Evolutionary conservation across 2,113 vertebrate genomes (phyloP).

Genomic region (Leuciscus idus): DNA sequence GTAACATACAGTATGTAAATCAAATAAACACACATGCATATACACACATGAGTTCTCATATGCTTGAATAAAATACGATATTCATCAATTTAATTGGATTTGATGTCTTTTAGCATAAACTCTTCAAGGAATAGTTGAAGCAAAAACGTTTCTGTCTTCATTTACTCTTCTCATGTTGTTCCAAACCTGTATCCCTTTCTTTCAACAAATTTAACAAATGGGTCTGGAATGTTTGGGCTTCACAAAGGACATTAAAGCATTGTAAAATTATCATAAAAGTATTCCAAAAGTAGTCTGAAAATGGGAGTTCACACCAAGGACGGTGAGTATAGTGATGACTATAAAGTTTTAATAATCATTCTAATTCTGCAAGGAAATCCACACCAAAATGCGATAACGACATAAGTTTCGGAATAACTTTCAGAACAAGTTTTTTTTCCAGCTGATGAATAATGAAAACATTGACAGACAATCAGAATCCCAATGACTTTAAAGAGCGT

Average conservation of each 20-base stretch:
- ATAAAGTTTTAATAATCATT: not conserved
- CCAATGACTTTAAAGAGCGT: not conserved
- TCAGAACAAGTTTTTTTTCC: not conserved
- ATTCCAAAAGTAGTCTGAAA: not conserved
- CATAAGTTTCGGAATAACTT: not conserved
- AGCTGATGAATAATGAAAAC: not conserved
- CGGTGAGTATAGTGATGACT: not conserved
- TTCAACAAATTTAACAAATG: not conserved
- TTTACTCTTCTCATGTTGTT: not conserved
- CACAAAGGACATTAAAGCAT: not conserved
- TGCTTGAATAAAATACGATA: not conserved
- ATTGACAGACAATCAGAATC: not conserved
- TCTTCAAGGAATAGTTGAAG: not conserved
- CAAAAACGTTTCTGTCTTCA: not conserved
- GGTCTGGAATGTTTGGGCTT: not conserved
- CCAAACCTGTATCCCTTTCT: not conserved
- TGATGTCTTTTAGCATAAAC: not conserved
- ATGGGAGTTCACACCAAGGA: not conserved
- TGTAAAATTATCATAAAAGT: not conserved
- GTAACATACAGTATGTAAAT: conserved; percentile 8
- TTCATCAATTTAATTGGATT: not conserved
- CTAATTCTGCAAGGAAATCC: no score
- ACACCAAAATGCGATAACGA: not conserved
- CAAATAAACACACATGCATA: conserved; percentile 37
- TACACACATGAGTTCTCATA: not conserved